These are phyloP conservation scores for Enteromius viviparus DNA, from an alignment of 2,797 vertebrate genomes.

Conservation along the genomic window DNA sequence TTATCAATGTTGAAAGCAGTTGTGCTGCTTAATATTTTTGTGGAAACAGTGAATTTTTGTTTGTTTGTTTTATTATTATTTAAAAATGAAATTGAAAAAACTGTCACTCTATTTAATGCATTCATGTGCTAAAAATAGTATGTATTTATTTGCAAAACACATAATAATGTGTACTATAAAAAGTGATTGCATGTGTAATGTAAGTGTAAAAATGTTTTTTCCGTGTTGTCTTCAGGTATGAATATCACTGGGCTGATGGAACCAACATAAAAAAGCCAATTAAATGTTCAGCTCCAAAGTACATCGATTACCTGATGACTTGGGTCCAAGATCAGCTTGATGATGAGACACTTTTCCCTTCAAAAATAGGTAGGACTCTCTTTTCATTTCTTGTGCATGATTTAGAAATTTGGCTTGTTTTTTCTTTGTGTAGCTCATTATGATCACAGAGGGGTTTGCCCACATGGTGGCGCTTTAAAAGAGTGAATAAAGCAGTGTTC, in stretches of 20 bases:
- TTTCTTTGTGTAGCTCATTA: background rate
- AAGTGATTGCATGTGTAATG: background rate
- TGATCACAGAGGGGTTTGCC: background rate
- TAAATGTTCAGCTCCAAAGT: constrained; percentile 98
- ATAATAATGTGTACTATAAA: background rate
- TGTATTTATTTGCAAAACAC: background rate
- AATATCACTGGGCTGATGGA: constrained; percentile 99
- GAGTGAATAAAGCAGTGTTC: background rate
- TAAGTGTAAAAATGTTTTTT: background rate
- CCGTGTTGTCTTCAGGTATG: constrained; percentile 80
- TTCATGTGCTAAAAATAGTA: background rate
- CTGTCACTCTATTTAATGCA: background rate
- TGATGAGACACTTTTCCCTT: constrained; percentile 96
- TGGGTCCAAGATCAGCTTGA: constrained; percentile 99
- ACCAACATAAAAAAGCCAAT: constrained; percentile 99
- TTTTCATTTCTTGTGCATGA: background rate
- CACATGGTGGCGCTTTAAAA: constrained; percentile 13
- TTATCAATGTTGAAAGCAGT: background rate
- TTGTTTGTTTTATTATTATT: too few species aligned
- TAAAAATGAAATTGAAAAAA: background rate
- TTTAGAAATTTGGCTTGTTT: background rate
- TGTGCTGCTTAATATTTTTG: background rate
- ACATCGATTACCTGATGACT: constrained; percentile 99
- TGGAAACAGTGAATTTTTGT: background rate
- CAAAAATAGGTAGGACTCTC: constrained; percentile 88